Conservation (phyloP, 2,113 vertebrate species). For the Trichomycterus rosablanca region DNA sequence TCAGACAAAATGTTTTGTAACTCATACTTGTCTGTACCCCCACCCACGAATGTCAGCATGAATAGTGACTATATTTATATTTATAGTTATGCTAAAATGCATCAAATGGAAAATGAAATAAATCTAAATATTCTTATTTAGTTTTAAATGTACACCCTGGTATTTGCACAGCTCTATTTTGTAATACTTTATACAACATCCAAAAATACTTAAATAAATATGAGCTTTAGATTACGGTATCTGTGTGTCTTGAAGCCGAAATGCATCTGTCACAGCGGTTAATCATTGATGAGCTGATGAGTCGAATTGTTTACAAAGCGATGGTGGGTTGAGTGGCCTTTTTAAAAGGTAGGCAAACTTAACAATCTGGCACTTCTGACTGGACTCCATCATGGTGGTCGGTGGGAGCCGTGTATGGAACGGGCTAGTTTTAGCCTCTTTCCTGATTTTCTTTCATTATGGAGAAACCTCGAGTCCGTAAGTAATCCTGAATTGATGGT, state of each 20-base stretch:
- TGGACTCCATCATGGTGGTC: conserved; percentile 47
- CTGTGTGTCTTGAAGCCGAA: neutral
- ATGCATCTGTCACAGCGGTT: neutral
- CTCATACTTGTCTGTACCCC: too few relatives aligned
- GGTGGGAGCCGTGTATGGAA: conserved; percentile 33
- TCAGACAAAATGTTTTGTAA: too few relatives aligned
- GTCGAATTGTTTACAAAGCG: neutral
- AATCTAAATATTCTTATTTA: too few relatives aligned
- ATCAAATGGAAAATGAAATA: too few relatives aligned
- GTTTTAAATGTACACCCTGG: too few relatives aligned
- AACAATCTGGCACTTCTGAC: neutral
- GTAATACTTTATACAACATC: too few relatives aligned
- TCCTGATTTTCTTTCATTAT: conserved; percentile 35
- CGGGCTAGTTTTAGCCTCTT: conserved; percentile 44
- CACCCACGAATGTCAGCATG: too few relatives aligned
- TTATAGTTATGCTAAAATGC: too few relatives aligned
- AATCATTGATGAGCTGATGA: conserved; percentile 18
- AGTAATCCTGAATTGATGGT: conserved; percentile 31
- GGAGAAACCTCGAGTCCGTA: conserved; percentile 45
- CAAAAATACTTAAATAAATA: too few relatives aligned
- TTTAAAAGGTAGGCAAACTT: neutral
- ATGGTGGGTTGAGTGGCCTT: neutral
- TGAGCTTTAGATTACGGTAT: too few relatives aligned
- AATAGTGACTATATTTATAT: too few relatives aligned
- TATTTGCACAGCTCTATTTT: too few relatives aligned